Conservation (phyloP, 37 sponge, comb jelly and placozoan species). For the Eunapius fragilis region DNA sequence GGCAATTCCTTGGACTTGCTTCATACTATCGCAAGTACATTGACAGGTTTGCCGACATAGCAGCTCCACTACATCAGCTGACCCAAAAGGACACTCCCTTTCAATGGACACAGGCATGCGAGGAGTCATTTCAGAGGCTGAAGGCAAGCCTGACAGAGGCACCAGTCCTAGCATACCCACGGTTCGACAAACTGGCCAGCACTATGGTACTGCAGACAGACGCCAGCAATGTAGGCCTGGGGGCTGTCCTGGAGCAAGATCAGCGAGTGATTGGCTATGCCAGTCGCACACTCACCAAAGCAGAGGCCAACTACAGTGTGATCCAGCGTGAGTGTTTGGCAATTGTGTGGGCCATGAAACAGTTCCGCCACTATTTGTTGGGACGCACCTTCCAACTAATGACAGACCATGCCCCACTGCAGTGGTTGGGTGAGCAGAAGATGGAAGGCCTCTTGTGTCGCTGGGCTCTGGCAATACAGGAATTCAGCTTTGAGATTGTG, state of each 20-base stretch:
- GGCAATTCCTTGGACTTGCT: conserved; percentile 54
- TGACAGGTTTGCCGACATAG: conserved; percentile 47
- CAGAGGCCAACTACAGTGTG: conserved; percentile 59
- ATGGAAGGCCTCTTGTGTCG: conserved; percentile 56
- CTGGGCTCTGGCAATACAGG: conserved; percentile 55
- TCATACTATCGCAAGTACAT: conserved; percentile 66
- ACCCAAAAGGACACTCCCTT: conserved; percentile 42
- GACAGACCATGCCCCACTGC: conserved; percentile 63
- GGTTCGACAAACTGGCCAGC: conserved; percentile 21
- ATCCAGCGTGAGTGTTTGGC: conserved; percentile 42
- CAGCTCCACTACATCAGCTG: conserved; percentile 50
- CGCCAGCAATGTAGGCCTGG: conserved; percentile 62
- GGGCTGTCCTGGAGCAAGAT: conserved; percentile 61
- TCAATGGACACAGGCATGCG: too few species aligned
- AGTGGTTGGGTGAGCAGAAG: conserved; percentile 62
- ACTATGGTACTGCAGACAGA: conserved; percentile 62
- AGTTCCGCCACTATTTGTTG: conserved; percentile 61
- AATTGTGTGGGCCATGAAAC: conserved; percentile 44
- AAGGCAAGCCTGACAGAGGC: conserved; percentile 35
- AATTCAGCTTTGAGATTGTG: conserved; percentile 35
- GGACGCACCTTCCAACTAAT: conserved; percentile 35
- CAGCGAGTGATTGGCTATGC: conserved; percentile 44
- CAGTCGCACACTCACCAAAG: too few species aligned
- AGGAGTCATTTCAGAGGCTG: too few species aligned
- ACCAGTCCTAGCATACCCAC: conserved; percentile 58